Conservation (phyloP, 2,797 vertebrate species). For the Peromyscus nudipes region DNA sequence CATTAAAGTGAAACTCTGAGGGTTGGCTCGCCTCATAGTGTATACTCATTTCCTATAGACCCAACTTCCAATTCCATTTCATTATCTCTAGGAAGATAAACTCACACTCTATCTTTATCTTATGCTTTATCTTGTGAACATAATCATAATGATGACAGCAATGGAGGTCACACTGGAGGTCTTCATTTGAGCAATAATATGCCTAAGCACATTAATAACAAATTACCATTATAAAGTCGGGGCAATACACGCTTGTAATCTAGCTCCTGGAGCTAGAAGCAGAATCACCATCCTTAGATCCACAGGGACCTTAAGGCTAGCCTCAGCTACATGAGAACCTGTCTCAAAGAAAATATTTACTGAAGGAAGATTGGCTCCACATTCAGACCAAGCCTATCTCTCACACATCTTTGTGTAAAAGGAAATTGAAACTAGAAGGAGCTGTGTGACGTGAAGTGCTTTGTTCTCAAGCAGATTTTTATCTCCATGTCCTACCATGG, state of each 20-base stretch:
- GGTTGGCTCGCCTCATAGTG: background rate
- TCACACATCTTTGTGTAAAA: background rate
- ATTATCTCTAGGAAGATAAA: background rate
- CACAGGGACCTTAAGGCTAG: background rate
- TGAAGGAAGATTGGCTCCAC: background rate
- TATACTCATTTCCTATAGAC: background rate
- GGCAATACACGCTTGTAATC: too few species aligned
- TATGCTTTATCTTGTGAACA: background rate
- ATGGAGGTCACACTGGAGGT: background rate
- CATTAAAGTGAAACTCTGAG: background rate
- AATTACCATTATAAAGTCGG: background rate
- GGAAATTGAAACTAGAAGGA: background rate
- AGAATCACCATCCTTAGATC: background rate
- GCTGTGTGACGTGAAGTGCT: background rate
- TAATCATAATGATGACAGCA: background rate
- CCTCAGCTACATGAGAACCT: background rate
- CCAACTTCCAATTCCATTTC: conserved; percentile 20
- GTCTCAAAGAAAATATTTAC: background rate
- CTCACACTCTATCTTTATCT: background rate
- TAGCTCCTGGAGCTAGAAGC: background rate
- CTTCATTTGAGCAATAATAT: background rate
- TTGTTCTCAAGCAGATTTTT: background rate
- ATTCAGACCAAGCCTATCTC: background rate
- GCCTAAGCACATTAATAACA: background rate
- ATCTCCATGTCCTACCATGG: background rate